A percentile compares a stretch with the other conserved stretches of the same genome.
phyloP scores from a whole-genome alignment of 1,140 invertebrate genomes.

The Drosophila navojoa region DNA sequence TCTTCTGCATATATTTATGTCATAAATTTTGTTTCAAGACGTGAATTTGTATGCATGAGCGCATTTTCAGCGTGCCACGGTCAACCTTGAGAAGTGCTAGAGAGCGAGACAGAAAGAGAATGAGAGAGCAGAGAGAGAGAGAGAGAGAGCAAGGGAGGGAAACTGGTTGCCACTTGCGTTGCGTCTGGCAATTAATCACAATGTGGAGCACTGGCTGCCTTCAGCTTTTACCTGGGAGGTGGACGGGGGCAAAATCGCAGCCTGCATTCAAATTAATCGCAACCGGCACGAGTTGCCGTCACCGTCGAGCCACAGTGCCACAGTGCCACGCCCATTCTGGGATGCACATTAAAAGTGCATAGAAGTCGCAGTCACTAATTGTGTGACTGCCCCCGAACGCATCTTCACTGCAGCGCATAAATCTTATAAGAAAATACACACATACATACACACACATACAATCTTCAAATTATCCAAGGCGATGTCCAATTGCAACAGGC shows the following conservation, averaged over 20 bases:
- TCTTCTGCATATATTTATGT: conserved; percentile 78
- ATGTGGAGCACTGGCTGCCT: conserved; percentile 40
- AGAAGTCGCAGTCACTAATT: conserved; percentile 57
- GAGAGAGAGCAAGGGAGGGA: not conserved
- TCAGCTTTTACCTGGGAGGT: conserved; percentile 7
- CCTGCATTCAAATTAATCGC: conserved; percentile 54
- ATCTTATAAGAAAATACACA: conserved; percentile 24
- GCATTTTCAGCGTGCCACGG: conserved; percentile 48
- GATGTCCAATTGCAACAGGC: conserved; percentile 19
- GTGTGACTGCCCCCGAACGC: conserved; percentile 31
- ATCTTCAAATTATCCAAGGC: not conserved
- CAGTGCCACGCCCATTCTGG: conserved; percentile 33
- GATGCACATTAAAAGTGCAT: conserved; percentile 53
- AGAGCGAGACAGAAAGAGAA: not conserved
- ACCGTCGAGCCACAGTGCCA: not conserved
- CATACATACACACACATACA: not conserved
- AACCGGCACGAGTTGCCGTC: conserved; percentile 40
- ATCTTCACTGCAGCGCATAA: conserved; percentile 24
- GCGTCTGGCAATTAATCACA: conserved; percentile 52
- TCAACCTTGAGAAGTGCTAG: conserved; percentile 66
- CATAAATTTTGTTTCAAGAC: conserved; percentile 63
- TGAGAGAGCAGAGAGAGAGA: not conserved
- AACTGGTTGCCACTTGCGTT: conserved; percentile 63
- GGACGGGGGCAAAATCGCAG: not conserved
- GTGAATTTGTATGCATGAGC: conserved; percentile 68